These are phyloP conservation scores for Sinocyclocheilus anophthalmus DNA, from an alignment of 2,113 vertebrate genomes.

Conservation along the genomic window DNA sequence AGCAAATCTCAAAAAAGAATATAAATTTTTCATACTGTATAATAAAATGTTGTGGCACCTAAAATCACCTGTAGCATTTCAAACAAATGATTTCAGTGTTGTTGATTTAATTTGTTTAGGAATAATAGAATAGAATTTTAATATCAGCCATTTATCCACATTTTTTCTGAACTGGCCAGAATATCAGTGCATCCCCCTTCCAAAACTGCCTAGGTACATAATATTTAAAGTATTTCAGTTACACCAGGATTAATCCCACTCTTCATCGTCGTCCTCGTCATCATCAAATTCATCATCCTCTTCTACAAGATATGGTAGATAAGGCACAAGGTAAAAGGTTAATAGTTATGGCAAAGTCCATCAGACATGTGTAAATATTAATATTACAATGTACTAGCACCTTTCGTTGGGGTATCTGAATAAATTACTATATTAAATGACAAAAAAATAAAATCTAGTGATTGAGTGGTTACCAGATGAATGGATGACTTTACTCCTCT, in stretches of 20 bases:
- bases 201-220: neutral
- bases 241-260: conserved; percentile 84
- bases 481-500: conserved; percentile 88
- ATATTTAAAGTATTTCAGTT: neutral
- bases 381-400: neutral
- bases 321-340: neutral
- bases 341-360: neutral
- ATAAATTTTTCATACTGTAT: neutral
- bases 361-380: neutral
- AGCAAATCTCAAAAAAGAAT: neutral
- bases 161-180: no score
- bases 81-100: no score
- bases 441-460: neutral
- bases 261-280: conserved; percentile 85
- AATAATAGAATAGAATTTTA: neutral
- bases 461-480: conserved; percentile 80
- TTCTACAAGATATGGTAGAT: conserved; percentile 69
- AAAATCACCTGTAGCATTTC: no score
- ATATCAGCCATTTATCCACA: neutral
- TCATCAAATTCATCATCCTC: conserved; percentile 85
- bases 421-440: neutral
- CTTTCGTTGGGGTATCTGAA: no score
- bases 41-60: neutral
- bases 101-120: neutral
- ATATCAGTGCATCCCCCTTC: neutral